Evolutionary conservation across 2,797 vertebrate species (phyloP).

Genomic region (Alcedo quadribrachys): DNA sequence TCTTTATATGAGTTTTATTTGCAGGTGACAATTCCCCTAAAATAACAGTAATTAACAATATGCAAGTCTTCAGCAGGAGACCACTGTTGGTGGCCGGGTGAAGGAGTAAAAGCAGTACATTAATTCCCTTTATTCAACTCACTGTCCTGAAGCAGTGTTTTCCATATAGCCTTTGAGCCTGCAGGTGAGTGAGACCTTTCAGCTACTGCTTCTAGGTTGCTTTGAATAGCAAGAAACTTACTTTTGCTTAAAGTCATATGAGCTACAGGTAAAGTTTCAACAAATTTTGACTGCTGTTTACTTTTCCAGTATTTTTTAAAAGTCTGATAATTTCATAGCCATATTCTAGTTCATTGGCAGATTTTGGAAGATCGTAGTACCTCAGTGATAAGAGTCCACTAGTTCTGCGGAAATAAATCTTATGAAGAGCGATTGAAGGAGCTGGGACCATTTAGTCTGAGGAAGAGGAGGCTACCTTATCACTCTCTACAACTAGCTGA

Average conservation of each 20-base stretch:
- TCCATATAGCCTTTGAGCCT: background rate
- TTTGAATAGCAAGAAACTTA: background rate
- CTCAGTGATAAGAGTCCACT: background rate
- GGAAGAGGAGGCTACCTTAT: no score
- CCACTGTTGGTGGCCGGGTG: background rate
- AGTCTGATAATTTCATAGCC: background rate
- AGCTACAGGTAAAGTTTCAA: background rate
- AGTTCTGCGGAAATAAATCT: background rate
- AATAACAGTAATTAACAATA: background rate
- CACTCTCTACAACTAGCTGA: no score
- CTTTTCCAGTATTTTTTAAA: background rate
- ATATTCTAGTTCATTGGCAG: background rate
- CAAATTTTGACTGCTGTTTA: background rate
- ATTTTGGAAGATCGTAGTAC: background rate
- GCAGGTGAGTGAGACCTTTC: background rate
- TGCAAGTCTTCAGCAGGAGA: background rate
- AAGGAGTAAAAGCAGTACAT: background rate
- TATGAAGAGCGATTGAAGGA: no score
- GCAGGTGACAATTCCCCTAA: background rate
- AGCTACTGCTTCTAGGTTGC: background rate
- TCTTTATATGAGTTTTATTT: background rate
- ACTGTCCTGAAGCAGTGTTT: background rate
- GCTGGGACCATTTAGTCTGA: no score
- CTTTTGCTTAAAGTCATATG: background rate
- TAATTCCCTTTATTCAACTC: background rate